Base-by-base conservation (phyloP, 92 coral and sea anemone genomes). In the Palythoa caribaeorum region DNA sequence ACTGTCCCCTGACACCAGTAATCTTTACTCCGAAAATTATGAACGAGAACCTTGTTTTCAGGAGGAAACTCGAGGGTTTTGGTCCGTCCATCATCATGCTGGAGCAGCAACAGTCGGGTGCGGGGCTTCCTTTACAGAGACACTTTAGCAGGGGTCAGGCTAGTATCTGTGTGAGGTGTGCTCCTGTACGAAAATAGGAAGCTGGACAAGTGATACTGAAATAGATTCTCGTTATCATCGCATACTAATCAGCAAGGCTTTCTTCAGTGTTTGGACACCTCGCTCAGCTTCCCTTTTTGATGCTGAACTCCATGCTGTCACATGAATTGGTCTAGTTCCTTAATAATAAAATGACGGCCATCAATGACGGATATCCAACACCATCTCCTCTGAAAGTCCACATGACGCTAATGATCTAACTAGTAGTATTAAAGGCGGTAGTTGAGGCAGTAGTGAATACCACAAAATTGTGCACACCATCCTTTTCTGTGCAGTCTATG, bases 131-230 rank as follows among this genome's bases (percentile, higher is more conserved):
- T 28, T 28, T 28, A 28, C 28, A 28, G 28, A 28, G 0, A 28
- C 28, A 28, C 0, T 28, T 28, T 28, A 28, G 28, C 28, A 28
- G 28, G 28, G 28, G 28, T 28, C 28, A 28, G 28, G 28, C 28
- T 28, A 28, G 28, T 28, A 28, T 0, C 28, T 28, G 28, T 28
- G 65, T 90, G 93, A 20, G 90, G 90, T 69, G 89, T 81, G 59
- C 78, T 71, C 75, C 80, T 53, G 87, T 91, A 88, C n/a, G 83
- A 87, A n/a, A 89, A 80, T 62, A 93, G 89, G 74, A 92, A 93
- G 69, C 87, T 91, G 17, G 93, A 78, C 59, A 92, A 73, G 1
- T 87, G 93, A 38, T 92, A 88, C 78, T 92, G 91, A 77, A 89
- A 47, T 70, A 47, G 9, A 6, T 70, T 36, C 40, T 38, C 47